Evolutionary conservation across 2,888 invertebrate genomes (phyloP).

Genomic region (Caradrina kadenii): DNA sequence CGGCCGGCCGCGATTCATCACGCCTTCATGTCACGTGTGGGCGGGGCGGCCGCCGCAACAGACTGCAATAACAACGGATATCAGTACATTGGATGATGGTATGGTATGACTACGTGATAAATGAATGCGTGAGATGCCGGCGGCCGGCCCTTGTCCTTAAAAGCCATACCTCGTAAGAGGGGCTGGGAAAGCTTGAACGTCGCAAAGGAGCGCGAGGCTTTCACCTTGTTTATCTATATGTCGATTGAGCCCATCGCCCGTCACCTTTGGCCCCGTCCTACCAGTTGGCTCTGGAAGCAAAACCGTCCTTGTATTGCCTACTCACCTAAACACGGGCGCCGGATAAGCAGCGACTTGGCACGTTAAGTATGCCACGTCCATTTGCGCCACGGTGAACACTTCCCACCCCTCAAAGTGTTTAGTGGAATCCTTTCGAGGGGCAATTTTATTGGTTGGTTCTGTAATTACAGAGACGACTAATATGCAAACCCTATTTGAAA

Average conservation of each 20-base stretch:
- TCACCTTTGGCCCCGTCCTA: constrained; percentile 93
- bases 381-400: constrained; percentile 89
- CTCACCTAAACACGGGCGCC: constrained; percentile 93
- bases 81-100: constrained; percentile 85
- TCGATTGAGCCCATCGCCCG: constrained; percentile 91
- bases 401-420: constrained; percentile 92
- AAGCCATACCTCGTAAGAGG: constrained; percentile 94
- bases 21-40: constrained; percentile 86
- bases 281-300: constrained; percentile 92
- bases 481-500: constrained; percentile 55
- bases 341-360: constrained; percentile 93
- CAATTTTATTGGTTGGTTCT: constrained; percentile 93
- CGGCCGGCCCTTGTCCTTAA: constrained; percentile 78
- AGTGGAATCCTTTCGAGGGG: constrained; percentile 89
- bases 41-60: constrained; percentile 84
- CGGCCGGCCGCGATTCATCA: constrained; percentile 89
- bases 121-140: constrained; percentile 88
- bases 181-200: constrained; percentile 94
- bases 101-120: constrained; percentile 85
- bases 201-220: constrained; percentile 93
- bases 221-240: constrained; percentile 83
- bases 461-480: constrained; percentile 83
- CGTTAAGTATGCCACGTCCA: constrained; percentile 90
- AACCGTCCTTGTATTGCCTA: constrained; percentile 78
- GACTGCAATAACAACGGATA: constrained; percentile 89